phyloP scores from a whole-genome alignment of 2,113 vertebrate species.

The Okapia johnstoni region DNA sequence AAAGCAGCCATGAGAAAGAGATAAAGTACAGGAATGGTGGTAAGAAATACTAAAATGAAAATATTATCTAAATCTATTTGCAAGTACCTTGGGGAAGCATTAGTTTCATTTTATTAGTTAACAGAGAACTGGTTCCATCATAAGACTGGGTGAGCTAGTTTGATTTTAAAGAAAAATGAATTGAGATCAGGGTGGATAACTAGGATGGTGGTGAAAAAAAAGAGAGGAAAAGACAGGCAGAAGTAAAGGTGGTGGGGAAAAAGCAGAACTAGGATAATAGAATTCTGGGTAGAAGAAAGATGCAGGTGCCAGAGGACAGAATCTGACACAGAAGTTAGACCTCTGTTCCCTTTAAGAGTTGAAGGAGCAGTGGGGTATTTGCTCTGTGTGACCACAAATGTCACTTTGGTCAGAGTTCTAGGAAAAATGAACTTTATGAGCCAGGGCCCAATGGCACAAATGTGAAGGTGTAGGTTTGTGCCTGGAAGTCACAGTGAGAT shows the following conservation, averaged over 20 bases:
- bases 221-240: background rate
- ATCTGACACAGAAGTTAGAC: background rate
- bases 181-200: background rate
- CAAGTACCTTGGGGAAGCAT: background rate
- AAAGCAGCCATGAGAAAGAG: background rate
- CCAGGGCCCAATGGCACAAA: background rate
- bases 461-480: background rate
- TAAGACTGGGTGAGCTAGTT: background rate
- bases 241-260: background rate
- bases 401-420: background rate
- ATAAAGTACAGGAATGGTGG: background rate
- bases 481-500: background rate
- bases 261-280: background rate
- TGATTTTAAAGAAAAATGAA: background rate
- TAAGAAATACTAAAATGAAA: background rate
- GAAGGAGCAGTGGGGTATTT: background rate
- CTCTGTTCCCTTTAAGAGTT: background rate
- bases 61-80: background rate
- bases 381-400: background rate
- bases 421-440: background rate
- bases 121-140: background rate
- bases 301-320: background rate
- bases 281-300: fast-evolving
- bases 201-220: background rate
- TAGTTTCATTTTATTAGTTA: background rate